A percentile compares a stretch with the other conserved stretches of the same genome.
phyloP scores from a whole-genome alignment of 2,888 invertebrate genomes.

The Lasioglossum morio region DNA sequence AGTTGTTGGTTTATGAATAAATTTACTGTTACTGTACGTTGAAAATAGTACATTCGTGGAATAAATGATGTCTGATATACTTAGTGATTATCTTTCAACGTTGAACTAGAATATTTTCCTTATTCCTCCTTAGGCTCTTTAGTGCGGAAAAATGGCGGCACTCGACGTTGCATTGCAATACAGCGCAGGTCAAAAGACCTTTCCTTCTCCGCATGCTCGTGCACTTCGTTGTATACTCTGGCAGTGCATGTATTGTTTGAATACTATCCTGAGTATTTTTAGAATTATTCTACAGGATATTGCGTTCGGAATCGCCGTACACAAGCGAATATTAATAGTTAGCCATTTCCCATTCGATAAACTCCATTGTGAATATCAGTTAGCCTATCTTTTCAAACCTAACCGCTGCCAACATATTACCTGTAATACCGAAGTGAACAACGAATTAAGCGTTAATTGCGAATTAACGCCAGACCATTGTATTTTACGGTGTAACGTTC shows the following conservation, averaged over 20 bases:
- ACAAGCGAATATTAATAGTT: neutral
- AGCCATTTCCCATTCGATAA: neutral
- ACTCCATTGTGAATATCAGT: neutral
- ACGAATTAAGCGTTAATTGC: constrained; percentile 35
- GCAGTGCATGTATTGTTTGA: neutral
- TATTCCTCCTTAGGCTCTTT: too few species aligned
- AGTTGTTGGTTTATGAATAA: too few species aligned
- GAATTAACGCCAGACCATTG: constrained; percentile 16
- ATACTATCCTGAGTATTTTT: neutral
- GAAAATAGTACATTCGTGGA: too few species aligned
- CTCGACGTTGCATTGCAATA: too few species aligned
- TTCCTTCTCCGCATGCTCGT: too few species aligned
- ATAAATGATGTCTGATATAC: too few species aligned
- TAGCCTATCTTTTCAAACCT: constrained; percentile 19
- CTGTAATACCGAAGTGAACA: constrained; percentile 18
- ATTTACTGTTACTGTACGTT: too few species aligned
- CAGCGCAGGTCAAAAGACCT: too few species aligned
- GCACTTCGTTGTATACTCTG: too few species aligned
- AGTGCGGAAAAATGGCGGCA: too few species aligned
- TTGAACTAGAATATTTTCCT: too few species aligned
- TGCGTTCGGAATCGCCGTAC: neutral
- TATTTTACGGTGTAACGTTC: constrained; percentile 19
- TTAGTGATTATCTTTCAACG: too few species aligned
- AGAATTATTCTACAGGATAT: neutral
- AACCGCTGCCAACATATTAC: neutral